phyloP scores from a whole-genome alignment of 2,888 invertebrate species.

The Temnothorax ravouxi region DNA sequence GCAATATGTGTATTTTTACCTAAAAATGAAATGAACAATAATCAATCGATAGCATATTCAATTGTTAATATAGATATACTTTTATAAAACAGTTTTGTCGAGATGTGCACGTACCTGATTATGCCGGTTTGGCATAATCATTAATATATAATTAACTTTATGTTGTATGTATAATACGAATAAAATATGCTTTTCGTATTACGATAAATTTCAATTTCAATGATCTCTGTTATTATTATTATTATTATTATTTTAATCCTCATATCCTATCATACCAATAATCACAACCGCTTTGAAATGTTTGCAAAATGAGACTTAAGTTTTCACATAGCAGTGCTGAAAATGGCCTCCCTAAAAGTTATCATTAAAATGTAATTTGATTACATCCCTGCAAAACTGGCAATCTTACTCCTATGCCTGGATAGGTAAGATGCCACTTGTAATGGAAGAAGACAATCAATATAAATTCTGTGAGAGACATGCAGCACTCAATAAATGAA shows the following conservation, averaged over 20 bases:
- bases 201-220: neutral
- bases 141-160: slow-evolving; percentile 69
- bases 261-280: neutral
- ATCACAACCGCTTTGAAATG: too few relatives aligned
- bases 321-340: too few relatives aligned
- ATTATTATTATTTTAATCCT: neutral
- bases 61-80: slow-evolving; percentile 46
- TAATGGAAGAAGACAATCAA: too few relatives aligned
- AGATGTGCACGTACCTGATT: slow-evolving; percentile 26
- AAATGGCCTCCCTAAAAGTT: too few relatives aligned
- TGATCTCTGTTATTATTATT: neutral
- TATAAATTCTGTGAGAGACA: too few relatives aligned
- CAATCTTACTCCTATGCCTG: too few relatives aligned
- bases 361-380: too few relatives aligned
- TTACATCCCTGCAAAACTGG: too few relatives aligned
- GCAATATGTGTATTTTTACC: slow-evolving; percentile 8
- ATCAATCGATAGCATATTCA: neutral
- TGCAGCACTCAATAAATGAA: too few relatives aligned
- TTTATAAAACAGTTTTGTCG: slow-evolving; percentile 59
- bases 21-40: slow-evolving; percentile 12
- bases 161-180: slow-evolving; percentile 75
- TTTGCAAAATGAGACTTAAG: too few relatives aligned
- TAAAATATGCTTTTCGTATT: slow-evolving; percentile 76
- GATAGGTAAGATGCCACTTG: too few relatives aligned
- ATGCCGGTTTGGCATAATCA: slow-evolving; percentile 64